Conservation (phyloP, 2,888 invertebrate species). For the Cryptophagus acutangulus region DNA sequence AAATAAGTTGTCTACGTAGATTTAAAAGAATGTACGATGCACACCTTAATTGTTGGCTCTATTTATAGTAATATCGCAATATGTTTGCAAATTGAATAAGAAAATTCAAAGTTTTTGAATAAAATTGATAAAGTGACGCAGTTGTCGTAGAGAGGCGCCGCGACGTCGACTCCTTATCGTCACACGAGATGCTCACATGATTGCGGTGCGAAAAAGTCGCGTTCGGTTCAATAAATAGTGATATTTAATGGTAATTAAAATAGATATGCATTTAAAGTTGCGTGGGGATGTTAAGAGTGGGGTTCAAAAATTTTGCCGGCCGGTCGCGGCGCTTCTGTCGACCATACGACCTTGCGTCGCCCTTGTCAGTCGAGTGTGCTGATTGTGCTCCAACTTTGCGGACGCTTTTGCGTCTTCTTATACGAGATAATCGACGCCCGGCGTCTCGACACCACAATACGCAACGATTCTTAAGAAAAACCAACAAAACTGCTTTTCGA, state of each 20-base stretch:
- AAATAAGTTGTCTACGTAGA: too few relatives aligned
- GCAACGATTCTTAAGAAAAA: conserved; percentile 1
- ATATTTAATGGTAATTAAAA: conserved; percentile 11
- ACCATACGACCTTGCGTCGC: conserved; percentile 47
- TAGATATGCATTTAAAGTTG: conserved; percentile 16
- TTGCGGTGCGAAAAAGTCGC: too few relatives aligned
- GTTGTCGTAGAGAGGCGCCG: too few relatives aligned
- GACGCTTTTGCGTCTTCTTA: conserved; percentile 29
- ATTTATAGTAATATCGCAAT: too few relatives aligned
- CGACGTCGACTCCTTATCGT: too few relatives aligned
- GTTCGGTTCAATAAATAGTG: too few relatives aligned
- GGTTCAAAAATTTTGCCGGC: conserved; percentile 43
- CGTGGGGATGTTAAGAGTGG: conserved; percentile 30
- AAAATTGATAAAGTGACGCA: too few relatives aligned
- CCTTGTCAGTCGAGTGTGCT: conserved; percentile 42
- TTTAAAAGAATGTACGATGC: too few relatives aligned
- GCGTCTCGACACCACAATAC: conserved; percentile 8
- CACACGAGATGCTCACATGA: too few relatives aligned
- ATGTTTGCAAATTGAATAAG: too few relatives aligned
- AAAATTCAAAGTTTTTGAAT: too few relatives aligned
- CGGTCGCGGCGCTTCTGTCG: conserved; percentile 49
- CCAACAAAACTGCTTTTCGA: background rate
- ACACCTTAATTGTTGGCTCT: too few relatives aligned
- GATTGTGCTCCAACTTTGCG: conserved; percentile 35
- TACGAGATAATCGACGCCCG: conserved; percentile 2